A percentile compares a stretch with the other conserved stretches of the same genome.
Evolutionary conservation across 2,888 invertebrate species (phyloP).

Genomic region (Ceriagrion tenellum): DNA sequence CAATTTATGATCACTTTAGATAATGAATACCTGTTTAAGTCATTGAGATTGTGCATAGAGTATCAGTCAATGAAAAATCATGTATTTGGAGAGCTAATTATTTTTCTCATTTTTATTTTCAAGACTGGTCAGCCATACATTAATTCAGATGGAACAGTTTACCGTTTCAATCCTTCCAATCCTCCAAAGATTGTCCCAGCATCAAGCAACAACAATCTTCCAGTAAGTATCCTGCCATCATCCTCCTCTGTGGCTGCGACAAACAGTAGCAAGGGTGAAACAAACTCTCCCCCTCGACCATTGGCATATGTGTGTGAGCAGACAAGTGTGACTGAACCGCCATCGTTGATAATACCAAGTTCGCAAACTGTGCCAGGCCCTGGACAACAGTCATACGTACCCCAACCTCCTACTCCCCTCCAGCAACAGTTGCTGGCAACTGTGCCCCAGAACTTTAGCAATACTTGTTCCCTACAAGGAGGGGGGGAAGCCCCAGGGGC

Average conservation of each 20-base stretch:
- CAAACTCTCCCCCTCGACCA: conserved; percentile 8
- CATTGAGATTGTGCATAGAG: not conserved
- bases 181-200: conserved; percentile 78
- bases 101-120: conserved; percentile 70
- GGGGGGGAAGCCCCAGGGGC: conserved; percentile 54
- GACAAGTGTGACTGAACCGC: conserved; percentile 22
- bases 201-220: conserved; percentile 2
- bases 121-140: conserved; percentile 87
- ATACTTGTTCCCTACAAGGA: conserved; percentile 34
- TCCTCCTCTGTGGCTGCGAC: not conserved
- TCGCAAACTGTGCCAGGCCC: conserved; percentile 9
- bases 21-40: too few species aligned
- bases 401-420: conserved; percentile 45
- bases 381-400: conserved; percentile 44
- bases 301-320: conserved; percentile 51
- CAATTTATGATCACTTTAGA: not conserved
- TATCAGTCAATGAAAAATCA: too few species aligned
- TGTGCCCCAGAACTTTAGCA: conserved; percentile 55
- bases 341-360: conserved; percentile 25
- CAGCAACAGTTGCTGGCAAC: conserved; percentile 58
- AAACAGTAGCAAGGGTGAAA: conserved; percentile 26
- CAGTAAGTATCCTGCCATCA: conserved; percentile 26
- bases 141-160: conserved; percentile 88
- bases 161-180: conserved; percentile 87
- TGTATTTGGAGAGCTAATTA: not conserved